A percentile compares a stretch with the other conserved stretches of the same genome.
phyloP scores from a whole-genome alignment of 1,140 invertebrate genomes.

The Phortica variegata region DNA sequence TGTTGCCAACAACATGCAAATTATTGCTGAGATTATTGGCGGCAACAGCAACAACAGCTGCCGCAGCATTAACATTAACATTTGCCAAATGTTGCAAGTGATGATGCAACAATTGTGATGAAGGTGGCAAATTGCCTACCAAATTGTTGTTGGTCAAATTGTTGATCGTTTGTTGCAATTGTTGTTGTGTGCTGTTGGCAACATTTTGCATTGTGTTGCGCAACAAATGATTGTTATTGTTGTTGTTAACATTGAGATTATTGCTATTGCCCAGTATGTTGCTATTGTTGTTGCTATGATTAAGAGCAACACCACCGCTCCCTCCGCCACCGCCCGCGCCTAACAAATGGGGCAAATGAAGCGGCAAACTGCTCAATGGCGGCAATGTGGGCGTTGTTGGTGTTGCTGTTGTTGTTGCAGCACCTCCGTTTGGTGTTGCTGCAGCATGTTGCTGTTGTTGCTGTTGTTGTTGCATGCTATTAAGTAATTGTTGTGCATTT shows the following conservation, averaged over 20 bases:
- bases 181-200: conserved; percentile 25
- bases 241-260: conserved; percentile 24
- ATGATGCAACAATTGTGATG: conserved; percentile 53
- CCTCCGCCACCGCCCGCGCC: conserved; percentile 18
- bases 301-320: too few relatives aligned
- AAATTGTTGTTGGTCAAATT: conserved; percentile 34
- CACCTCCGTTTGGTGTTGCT: conserved; percentile 39
- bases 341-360: conserved; percentile 51
- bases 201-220: conserved; percentile 18
- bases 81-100: conserved; percentile 54
- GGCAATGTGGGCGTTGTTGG: conserved; percentile 40
- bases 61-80: conserved; percentile 49
- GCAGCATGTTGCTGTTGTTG: conserved; percentile 41
- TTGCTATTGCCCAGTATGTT: conserved; percentile 15
- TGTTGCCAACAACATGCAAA: conserved; percentile 35
- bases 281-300: conserved; percentile 20
- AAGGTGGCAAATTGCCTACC: conserved; percentile 37
- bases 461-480: conserved; percentile 28
- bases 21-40: conserved; percentile 30
- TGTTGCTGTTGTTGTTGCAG: conserved; percentile 28
- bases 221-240: conserved; percentile 5
- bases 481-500: conserved; percentile 14
- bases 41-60: conserved; percentile 39
- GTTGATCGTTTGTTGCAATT: conserved; percentile 31
- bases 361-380: conserved; percentile 44